These are phyloP conservation scores for Axinella damicornis DNA, from an alignment of 37 sponge, comb jelly and placozoan genomes.

Conservation along the genomic window DNA sequence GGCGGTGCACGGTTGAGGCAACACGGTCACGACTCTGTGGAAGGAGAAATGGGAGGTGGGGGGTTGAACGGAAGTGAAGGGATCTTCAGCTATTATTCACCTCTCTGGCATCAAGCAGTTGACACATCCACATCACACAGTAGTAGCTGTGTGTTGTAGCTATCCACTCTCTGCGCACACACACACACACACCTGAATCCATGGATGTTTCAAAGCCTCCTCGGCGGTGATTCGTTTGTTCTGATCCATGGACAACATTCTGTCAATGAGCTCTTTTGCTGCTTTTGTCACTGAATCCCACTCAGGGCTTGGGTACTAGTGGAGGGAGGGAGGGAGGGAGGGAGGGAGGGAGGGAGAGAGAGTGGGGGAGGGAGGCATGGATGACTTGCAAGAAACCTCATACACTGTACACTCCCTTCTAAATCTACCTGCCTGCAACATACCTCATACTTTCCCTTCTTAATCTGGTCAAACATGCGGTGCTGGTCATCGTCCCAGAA, in stretches of 20 bases:
- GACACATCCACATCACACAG: too few species aligned
- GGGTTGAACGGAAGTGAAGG: background rate
- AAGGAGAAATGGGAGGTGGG: too few species aligned
- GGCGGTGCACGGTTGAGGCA: conserved; percentile 90
- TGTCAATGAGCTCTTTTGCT: conserved; percentile 85
- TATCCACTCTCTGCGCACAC: background rate
- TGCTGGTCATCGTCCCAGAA: conserved; percentile 96
- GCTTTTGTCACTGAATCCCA: conserved; percentile 95
- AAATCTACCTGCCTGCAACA: conserved; percentile 18
- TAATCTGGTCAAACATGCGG: conserved; percentile 87
- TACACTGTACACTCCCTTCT: too few species aligned
- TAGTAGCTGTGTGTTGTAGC: background rate
- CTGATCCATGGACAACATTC: conserved; percentile 67
- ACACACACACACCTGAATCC: conserved; percentile 66
- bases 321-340: conserved; percentile 3
- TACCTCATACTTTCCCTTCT: conserved; percentile 80
- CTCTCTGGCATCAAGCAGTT: background rate
- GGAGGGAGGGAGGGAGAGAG: too few species aligned
- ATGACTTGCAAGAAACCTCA: too few species aligned
- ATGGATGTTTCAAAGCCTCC: conserved; percentile 87
- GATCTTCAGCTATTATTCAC: background rate
- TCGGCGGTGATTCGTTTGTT: conserved; percentile 81
- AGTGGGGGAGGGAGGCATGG: too few species aligned
- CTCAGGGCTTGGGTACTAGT: conserved; percentile 92
- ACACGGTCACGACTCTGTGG: conserved; percentile 74